A percentile compares a stretch with the other conserved stretches of the same genome.
Conservation (phyloP, 1,140 invertebrate genomes). For the Periplaneta americana region DNA sequence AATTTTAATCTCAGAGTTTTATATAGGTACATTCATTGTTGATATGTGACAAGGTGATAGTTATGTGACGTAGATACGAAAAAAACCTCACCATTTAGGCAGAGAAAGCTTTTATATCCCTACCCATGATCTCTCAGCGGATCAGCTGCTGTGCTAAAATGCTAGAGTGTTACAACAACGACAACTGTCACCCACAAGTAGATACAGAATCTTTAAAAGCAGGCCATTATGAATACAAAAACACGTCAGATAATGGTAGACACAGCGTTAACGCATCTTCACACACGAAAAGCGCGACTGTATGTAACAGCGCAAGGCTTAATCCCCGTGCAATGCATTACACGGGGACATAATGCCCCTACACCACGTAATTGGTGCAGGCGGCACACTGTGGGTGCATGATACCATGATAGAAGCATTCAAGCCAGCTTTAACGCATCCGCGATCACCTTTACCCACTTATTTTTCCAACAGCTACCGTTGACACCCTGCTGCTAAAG, state of each 20-base stretch:
- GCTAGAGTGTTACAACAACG: too few relatives aligned
- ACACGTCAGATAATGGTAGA: not conserved
- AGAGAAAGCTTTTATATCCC: too few relatives aligned
- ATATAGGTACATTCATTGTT: too few relatives aligned
- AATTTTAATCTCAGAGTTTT: too few relatives aligned
- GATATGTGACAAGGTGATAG: too few relatives aligned
- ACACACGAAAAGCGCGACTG: not conserved
- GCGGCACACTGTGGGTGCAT: not conserved
- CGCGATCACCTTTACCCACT: not conserved
- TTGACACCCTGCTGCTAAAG: not conserved
- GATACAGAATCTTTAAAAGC: too few relatives aligned
- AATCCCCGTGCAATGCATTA: not conserved
- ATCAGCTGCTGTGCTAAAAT: too few relatives aligned
- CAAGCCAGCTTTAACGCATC: not conserved
- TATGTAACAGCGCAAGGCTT: not conserved
- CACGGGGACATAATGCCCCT: not conserved
- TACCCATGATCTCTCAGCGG: too few relatives aligned
- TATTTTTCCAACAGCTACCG: not conserved
- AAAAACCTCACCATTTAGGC: too few relatives aligned
- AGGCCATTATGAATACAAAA: not conserved
- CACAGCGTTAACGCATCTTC: slow-evolving; percentile 3
- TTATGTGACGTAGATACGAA: too few relatives aligned
- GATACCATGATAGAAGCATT: not conserved
- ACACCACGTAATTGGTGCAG: not conserved
- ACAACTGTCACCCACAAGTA: too few relatives aligned